Conservation (phyloP, 64 coral and sea anemone species). For the Trachythela sp. region DNA sequence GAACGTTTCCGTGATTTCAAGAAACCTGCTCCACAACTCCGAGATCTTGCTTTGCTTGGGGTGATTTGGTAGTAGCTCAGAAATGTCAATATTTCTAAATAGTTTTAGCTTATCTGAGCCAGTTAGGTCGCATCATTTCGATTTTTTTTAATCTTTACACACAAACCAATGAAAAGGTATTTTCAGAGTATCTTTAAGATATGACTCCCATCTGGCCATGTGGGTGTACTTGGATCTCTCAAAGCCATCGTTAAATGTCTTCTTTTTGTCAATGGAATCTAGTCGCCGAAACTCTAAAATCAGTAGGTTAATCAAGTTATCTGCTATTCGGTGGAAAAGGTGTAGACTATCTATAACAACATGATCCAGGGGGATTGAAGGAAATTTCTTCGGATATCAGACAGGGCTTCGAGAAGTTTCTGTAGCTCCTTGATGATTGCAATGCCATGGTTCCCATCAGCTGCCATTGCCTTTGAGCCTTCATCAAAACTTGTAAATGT, state of each 20-base stretch:
- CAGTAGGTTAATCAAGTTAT: slow-evolving; percentile 2
- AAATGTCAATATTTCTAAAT: background rate
- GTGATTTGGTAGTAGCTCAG: background rate
- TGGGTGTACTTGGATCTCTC: background rate
- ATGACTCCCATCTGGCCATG: background rate
- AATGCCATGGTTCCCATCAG: slow-evolving; percentile 28
- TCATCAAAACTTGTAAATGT: slow-evolving; percentile 31
- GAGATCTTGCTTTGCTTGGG: slow-evolving; percentile 12
- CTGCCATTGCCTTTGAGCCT: slow-evolving; percentile 5
- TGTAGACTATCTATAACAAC: background rate
- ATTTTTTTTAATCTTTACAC: background rate
- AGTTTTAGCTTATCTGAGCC: slow-evolving; percentile 8
- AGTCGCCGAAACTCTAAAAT: background rate
- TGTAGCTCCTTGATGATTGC: background rate
- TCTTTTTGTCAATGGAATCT: background rate
- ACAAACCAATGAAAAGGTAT: background rate
- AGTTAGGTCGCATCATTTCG: background rate
- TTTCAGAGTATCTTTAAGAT: slow-evolving; percentile 33
- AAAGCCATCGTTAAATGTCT: background rate
- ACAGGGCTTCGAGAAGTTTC: background rate
- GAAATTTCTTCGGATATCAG: slow-evolving; percentile 11
- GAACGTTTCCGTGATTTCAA: background rate
- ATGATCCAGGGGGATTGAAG: background rate
- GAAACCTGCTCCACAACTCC: background rate
- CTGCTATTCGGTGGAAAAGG: background rate